These are phyloP conservation scores for Holacanthus passer DNA, from an alignment of 2,113 vertebrate genomes.

Conservation along the genomic window DNA sequence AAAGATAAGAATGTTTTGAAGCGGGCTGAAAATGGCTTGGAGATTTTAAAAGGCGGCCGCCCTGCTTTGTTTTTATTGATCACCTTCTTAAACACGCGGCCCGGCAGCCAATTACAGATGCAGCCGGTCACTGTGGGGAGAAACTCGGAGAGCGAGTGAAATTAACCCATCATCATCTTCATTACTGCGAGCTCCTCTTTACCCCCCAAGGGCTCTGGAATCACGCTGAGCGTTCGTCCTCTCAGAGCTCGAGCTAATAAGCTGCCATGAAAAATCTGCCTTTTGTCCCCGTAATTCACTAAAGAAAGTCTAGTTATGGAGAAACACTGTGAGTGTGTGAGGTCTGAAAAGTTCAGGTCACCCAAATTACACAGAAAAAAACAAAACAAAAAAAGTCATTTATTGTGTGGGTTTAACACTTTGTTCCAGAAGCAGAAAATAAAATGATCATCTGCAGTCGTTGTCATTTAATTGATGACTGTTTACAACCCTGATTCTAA, in stretches of 20 bases:
- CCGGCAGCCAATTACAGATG: slow-evolving; percentile 23
- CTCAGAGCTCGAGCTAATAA: not conserved
- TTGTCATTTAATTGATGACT: too few relatives aligned
- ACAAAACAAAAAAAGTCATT: too few relatives aligned
- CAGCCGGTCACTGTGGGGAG: slow-evolving; percentile 13
- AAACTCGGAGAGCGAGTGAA: not conserved
- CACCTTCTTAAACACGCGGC: slow-evolving; percentile 13
- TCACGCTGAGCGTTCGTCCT: not conserved
- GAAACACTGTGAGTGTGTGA: not conserved
- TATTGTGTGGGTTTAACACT: too few relatives aligned
- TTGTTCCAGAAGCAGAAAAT: not conserved
- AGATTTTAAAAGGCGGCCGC: not conserved
- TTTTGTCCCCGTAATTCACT: not conserved
- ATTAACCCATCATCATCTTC: slow-evolving; percentile 49
- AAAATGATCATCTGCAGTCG: not conserved
- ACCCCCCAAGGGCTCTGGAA: not conserved
- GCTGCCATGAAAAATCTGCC: slow-evolving; percentile 7
- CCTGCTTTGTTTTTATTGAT: slow-evolving; percentile 60
- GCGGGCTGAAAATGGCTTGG: slow-evolving; percentile 20
- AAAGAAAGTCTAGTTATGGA: not conserved
- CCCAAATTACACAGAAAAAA: not conserved
- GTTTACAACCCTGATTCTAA: too few relatives aligned
- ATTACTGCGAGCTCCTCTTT: slow-evolving; percentile 22
- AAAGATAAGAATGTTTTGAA: slow-evolving; percentile 58
- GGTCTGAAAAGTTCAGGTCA: slow-evolving; percentile 3